These are phyloP conservation scores for Metopia argyrocephala DNA, from an alignment of 2,888 invertebrate species.

Conservation along the genomic window DNA sequence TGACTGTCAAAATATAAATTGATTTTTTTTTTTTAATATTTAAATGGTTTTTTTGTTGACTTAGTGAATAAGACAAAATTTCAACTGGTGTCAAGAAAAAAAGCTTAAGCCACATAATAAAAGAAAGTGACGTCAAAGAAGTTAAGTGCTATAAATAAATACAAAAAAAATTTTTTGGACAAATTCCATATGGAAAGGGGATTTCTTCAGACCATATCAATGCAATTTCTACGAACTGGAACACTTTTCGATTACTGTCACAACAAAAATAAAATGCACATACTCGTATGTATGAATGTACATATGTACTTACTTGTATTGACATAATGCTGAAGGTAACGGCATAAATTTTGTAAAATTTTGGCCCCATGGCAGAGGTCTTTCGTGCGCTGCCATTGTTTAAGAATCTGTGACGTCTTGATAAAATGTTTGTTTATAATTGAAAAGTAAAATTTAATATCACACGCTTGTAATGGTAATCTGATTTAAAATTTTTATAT, in stretches of 20 bases:
- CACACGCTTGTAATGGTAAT: background rate
- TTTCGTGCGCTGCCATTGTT: conserved; percentile 52
- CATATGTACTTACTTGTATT: conserved; percentile 61
- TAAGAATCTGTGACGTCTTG: conserved; percentile 26
- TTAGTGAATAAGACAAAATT: conserved; percentile 32
- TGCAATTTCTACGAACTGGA: background rate
- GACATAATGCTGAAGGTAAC: background rate
- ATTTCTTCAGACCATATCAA: too few relatives aligned
- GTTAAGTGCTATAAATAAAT: background rate
- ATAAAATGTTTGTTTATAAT: conserved; percentile 17
- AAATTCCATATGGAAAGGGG: too few relatives aligned
- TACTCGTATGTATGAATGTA: too few relatives aligned
- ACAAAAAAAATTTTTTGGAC: too few relatives aligned
- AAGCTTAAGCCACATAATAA: background rate
- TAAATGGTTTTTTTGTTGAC: conserved; percentile 35
- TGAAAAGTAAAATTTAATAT: background rate
- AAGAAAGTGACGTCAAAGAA: conserved; percentile 34
- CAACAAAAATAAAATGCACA: background rate
- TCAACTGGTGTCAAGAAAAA: background rate
- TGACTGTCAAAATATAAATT: background rate
- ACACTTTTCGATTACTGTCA: background rate
- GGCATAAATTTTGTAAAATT: background rate
- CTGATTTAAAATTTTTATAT: background rate
- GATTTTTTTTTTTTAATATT: background rate
- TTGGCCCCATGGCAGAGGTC: background rate